These are phyloP conservation scores for Hemicentrotus pulcherrimus DNA, from an alignment of 35 echinoderm and acorn worm species.

Conservation along the genomic window DNA sequence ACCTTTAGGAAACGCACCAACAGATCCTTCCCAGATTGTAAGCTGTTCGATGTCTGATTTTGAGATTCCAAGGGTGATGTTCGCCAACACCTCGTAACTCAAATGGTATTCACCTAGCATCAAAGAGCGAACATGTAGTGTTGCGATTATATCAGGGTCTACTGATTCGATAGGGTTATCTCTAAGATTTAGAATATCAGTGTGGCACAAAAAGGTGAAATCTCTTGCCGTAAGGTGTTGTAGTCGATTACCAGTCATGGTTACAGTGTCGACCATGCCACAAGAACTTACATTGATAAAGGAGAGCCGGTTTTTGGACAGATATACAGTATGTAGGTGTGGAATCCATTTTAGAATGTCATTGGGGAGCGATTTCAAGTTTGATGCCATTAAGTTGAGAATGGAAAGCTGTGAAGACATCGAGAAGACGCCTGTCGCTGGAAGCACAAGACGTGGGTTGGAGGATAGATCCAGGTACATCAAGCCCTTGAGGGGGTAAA, in stretches of 20 bases:
- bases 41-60: not conserved
- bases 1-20: not conserved
- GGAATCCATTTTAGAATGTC: not conserved
- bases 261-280: not conserved
- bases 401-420: not conserved
- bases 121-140: not conserved
- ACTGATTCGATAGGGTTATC: not conserved
- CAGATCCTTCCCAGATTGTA: not conserved
- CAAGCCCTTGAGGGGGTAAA: too few species aligned
- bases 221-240: not conserved
- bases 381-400: not conserved
- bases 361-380: not conserved
- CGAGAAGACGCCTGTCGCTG: not conserved
- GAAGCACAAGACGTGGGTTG: not conserved
- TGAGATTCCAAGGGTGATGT: not conserved
- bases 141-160: not conserved
- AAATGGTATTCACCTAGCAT: not conserved
- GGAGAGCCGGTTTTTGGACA: not conserved
- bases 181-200: not conserved
- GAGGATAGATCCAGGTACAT: too few species aligned
- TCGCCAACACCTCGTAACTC: not conserved
- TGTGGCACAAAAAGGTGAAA: not conserved
- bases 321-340: not conserved
- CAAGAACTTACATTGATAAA: not conserved
- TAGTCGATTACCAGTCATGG: not conserved